Conservation (phyloP, 2,888 invertebrate genomes). For the Aproaerema taeniolella region DNA sequence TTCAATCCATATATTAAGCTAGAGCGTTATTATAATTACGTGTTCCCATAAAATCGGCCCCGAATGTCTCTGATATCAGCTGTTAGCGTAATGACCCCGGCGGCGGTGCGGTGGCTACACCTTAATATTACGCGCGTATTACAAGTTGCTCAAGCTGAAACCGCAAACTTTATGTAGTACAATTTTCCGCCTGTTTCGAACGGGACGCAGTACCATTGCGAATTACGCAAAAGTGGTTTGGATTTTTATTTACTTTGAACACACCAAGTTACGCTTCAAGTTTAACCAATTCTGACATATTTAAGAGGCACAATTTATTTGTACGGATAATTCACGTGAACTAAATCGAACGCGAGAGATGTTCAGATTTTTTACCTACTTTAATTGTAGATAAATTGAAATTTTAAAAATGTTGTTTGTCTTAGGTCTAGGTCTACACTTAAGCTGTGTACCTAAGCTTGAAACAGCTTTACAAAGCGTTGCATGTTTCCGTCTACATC, state of each 20-base stretch:
- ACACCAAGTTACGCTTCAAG: too few relatives aligned
- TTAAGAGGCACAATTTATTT: too few relatives aligned
- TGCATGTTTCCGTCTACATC: too few relatives aligned
- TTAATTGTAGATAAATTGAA: too few relatives aligned
- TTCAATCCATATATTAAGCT: background rate
- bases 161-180: conserved; percentile 9
- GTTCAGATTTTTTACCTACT: too few relatives aligned
- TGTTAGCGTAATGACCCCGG: conserved; percentile 11
- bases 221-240: conserved; percentile 3
- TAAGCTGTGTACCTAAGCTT: too few relatives aligned
- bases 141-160: conserved; percentile 10
- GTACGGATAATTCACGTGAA: too few relatives aligned
- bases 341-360: too few relatives aligned
- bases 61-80: conserved; percentile 7
- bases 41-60: conserved; percentile 11
- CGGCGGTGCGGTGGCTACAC: conserved; percentile 14
- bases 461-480: too few relatives aligned
- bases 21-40: conserved; percentile 8
- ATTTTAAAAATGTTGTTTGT: too few relatives aligned
- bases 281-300: too few relatives aligned
- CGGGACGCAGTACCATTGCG: background rate
- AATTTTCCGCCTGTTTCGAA: conserved; percentile 4
- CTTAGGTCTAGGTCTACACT: too few relatives aligned
- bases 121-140: conserved; percentile 14
- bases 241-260: background rate